Evolutionary conservation across 2,113 vertebrate genomes (phyloP), one percentile per base, ranked within the genome.

Genomic region (Zosterops pallidus): DNA sequence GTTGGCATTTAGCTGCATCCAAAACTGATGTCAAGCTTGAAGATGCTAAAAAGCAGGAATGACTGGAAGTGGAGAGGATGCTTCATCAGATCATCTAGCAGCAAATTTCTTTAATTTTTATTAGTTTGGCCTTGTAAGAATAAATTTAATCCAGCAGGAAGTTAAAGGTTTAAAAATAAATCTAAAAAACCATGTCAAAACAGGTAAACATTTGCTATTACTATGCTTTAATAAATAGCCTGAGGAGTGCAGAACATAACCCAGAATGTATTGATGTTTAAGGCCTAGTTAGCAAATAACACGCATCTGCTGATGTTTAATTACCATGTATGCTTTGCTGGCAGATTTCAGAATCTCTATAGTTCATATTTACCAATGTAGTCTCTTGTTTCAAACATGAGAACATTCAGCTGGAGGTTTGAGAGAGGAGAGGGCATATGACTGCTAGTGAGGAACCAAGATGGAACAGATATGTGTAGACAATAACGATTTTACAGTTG

Each of bases 1-100:
- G 96, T 85, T 98, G 97, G 97, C 97, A 98, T 98, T 98, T 98
- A 97, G 83, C 92, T 97, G 95, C 95, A 94, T 98, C 97, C 97
- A 97, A 97, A 98, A 97, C 97, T 97, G 96, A 88, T 97, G 97
- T 96, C 96, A 98, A 96, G 95, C 97, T 97, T 84, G 91, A 98
- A 97, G 96, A 98, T 88, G 91, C 95, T 97, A 95, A 97, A 96
- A 96, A 97, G 81, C 65, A 42, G 87, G 92, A 50, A 88, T 95
- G 84, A 94, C 60, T 92, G 81, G 90, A 94, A 95, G 85, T 52
- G 28, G 87, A 93, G 57, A n/a, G 71, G 64, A 25, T 92, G 76
- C 77, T 97, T 91, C 29, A 63, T 95, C 68, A 92, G 93, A 97
- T 96, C 81, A 91, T 37, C 84, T 86, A 95, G 86, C 93, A 93